Base-by-base conservation (phyloP, 2,113 vertebrate species). In the Datnioides undecimradiatus region DNA sequence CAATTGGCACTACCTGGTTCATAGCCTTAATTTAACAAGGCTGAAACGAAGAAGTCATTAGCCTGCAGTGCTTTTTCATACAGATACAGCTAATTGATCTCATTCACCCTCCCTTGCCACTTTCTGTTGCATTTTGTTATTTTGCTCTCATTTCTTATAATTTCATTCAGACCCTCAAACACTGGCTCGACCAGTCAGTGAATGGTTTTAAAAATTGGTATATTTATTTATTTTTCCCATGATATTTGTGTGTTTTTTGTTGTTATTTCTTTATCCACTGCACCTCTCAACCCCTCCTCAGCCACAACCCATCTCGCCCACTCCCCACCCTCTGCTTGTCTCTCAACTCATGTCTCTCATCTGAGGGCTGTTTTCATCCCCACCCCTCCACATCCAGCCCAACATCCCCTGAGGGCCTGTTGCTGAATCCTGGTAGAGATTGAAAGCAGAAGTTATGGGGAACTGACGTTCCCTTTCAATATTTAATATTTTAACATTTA, bases 401-500 rank as follows among this genome's bases (percentile, higher is more conserved):
- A 70, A 63, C 60, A 75, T 85, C 62, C 76, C 84, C 70, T n/a
- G 41, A 62, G 83, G 86, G 57, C 54, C 66, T 49, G 65, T 81
- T 27, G 23, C 74, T 75, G 77, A 83, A 87, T 82, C 76, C 58
- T 38, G 69, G 34, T 58, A 48, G 81, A 88, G 81, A 91, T 79
- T 90, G 84, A 91, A 91, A 83, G 76, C 71, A 40, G 71, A 54
- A 72, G 71, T 78, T 86, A 82, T 80, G 71, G 84, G 86, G 76
- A 80, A 68, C 76, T 76, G 73, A 73, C 67, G 43, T 69, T 71
- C 68, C 75, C 72, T 76, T 87, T 91, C 81, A 93, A 88, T 93
- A 89, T 92, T 92, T 91, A 88, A 93, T 80, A 87, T 90, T 87
- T 90, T 89, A 90, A 77, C 75, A 68, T 84, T 88, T 71, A 84